Evolutionary conservation across 2,113 vertebrate genomes (phyloP).

Genomic region (Perca flavescens): DNA sequence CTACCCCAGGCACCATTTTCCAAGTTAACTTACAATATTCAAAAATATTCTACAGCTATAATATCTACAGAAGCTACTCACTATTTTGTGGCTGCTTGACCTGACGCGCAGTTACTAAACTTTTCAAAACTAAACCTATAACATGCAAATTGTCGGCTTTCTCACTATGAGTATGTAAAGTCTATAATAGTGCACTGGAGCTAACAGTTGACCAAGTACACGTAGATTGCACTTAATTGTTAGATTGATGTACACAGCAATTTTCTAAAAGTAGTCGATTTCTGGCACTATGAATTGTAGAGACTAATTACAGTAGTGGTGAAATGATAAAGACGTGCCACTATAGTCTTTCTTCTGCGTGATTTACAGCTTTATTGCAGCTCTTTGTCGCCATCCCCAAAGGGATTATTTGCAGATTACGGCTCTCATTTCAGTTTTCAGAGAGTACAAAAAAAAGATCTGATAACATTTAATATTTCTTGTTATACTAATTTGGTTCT

Average conservation of each 20-base stretch:
- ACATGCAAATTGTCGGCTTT: neutral
- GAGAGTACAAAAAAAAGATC: conserved; percentile 2
- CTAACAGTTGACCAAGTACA: neutral
- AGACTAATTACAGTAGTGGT: conserved; percentile 2
- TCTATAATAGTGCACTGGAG: neutral
- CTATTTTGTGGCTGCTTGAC: neutral
- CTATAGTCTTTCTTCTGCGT: neutral
- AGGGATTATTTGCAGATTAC: conserved; percentile 5
- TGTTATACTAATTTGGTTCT: conserved; percentile 3
- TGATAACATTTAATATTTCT: conserved; percentile 14
- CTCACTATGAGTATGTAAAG: neutral
- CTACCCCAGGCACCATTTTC: neutral
- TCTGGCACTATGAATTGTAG: too few relatives aligned
- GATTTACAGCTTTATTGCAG: neutral
- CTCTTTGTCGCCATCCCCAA: neutral
- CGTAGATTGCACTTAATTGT: neutral
- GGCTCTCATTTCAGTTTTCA: neutral
- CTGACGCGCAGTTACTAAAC: neutral
- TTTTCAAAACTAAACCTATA: neutral
- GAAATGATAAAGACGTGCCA: neutral
- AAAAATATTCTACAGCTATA: neutral
- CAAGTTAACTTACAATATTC: neutral
- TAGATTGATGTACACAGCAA: neutral
- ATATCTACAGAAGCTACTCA: neutral
- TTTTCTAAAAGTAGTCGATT: neutral